phyloP scores from a whole-genome alignment of 64 coral and sea anemone species.

The Hydrozoanthus tunicans region DNA sequence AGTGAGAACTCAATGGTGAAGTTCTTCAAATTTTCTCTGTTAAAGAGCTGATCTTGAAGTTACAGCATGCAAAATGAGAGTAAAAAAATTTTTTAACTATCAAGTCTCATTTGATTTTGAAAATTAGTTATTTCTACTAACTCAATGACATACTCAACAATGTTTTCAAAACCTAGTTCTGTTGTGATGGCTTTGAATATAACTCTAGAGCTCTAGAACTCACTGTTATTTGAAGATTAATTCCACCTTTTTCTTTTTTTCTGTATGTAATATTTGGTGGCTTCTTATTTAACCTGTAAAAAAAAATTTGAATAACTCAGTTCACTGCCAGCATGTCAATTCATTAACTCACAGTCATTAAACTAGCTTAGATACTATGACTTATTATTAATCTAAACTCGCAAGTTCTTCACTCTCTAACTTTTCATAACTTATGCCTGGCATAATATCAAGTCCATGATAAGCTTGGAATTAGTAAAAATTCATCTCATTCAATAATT shows the following conservation, averaged over 20 bases:
- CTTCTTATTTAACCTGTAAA: constrained; percentile 84
- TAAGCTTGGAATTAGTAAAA: no score
- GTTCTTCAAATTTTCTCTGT: background rate
- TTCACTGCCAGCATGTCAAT: background rate
- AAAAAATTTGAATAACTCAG: background rate
- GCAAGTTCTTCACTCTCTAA: no score
- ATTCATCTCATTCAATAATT: no score
- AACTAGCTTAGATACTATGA: no score
- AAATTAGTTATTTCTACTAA: no score
- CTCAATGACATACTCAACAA: no score
- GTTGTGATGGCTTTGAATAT: background rate
- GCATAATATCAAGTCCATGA: no score
- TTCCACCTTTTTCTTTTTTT: constrained; percentile 98
- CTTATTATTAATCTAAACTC: no score
- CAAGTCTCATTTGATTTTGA: no score
- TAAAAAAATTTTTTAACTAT: no score
- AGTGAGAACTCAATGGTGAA: background rate
- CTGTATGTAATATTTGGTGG: constrained; percentile 97
- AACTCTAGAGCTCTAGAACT: background rate
- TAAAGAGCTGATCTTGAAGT: background rate
- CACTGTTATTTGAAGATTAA: constrained; percentile 96
- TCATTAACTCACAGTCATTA: background rate
- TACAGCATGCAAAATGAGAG: no score
- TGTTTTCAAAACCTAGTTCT: background rate
- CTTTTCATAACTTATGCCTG: no score